phyloP scores from a whole-genome alignment of 2,113 vertebrate species.

The Jaculus jaculus region DNA sequence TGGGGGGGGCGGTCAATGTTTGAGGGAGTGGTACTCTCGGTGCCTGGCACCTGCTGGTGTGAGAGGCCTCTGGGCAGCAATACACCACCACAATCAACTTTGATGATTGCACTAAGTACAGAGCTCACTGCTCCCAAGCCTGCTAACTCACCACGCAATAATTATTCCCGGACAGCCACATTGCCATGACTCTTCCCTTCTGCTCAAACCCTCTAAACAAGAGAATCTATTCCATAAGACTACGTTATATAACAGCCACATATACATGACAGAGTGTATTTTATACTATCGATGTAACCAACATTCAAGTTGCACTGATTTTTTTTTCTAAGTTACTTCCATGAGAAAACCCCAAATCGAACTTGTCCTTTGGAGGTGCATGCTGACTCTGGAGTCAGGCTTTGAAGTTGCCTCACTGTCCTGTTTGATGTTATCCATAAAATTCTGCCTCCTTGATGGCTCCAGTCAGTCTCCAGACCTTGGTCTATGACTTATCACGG shows the following conservation, averaged over 20 bases:
- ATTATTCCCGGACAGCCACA: conserved; percentile 33
- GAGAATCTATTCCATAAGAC: conserved; percentile 11
- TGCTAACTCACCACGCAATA: conserved; percentile 32
- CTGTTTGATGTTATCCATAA: conserved; percentile 16
- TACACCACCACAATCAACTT: conserved; percentile 77
- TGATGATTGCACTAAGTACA: conserved; percentile 81
- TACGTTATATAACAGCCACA: background rate
- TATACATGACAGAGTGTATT: background rate
- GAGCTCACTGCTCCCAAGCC: conserved; percentile 57
- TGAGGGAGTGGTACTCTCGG: conserved; percentile 83
- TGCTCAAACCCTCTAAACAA: background rate
- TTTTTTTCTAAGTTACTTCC: conserved; percentile 33
- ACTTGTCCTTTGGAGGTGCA: background rate
- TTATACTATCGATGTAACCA: background rate
- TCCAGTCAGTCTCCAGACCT: conserved; percentile 21
- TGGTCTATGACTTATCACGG: background rate
- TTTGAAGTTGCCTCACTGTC: background rate
- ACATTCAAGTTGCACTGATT: conserved; percentile 16
- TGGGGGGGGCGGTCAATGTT: conserved; percentile 80
- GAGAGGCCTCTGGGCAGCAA: conserved; percentile 83
- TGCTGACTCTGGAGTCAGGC: background rate
- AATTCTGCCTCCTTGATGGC: background rate
- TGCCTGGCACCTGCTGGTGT: conserved; percentile 90
- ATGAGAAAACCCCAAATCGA: background rate
- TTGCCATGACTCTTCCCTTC: background rate